Evolutionary conservation across 2,113 vertebrate species (phyloP).

Genomic region (Nothoprocta perdicaria): DNA sequence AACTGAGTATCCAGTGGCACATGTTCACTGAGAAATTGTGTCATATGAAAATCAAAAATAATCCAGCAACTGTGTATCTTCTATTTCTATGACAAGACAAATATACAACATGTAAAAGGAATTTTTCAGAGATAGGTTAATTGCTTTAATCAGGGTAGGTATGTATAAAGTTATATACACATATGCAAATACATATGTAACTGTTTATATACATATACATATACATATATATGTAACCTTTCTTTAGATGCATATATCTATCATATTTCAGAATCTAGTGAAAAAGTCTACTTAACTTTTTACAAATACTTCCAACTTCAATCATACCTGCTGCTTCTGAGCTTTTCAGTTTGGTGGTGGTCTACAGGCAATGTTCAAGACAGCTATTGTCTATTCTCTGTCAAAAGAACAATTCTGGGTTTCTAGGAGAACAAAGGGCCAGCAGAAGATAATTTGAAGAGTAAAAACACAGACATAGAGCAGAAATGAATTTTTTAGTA

Average conservation of each 20-base stretch:
- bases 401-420: background rate
- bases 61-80: background rate
- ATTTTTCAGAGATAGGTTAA: background rate
- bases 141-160: background rate
- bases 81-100: background rate
- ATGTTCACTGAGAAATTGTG: background rate
- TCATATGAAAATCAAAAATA: background rate
- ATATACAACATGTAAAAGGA: background rate
- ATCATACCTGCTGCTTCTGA: background rate
- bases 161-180: background rate
- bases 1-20: background rate
- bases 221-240: background rate
- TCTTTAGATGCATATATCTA: no score
- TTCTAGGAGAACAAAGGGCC: background rate
- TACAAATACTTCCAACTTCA: background rate
- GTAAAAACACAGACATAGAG: background rate
- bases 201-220: background rate
- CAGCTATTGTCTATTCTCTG: fast-evolving
- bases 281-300: background rate
- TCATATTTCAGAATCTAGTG: background rate
- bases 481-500: background rate
- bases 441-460: background rate
- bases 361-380: background rate
- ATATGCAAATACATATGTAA: background rate
- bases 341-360: background rate